phyloP scores from a whole-genome alignment of 2,888 invertebrate species.

The Drosophila barbarae region DNA sequence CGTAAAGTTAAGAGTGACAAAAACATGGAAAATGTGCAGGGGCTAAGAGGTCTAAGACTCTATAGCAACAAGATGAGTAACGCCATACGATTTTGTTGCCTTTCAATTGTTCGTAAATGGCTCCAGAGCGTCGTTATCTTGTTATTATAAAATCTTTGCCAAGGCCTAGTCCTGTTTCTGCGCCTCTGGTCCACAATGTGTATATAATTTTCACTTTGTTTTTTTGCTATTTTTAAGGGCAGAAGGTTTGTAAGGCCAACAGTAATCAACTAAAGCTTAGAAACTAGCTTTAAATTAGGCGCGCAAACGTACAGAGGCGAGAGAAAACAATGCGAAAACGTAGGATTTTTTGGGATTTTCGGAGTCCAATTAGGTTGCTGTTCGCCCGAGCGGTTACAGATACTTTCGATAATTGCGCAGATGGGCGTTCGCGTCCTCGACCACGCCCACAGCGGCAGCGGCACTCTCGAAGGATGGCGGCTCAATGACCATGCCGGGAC shows the following conservation, averaged over 20 bases:
- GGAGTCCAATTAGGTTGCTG: slow-evolving; percentile 2
- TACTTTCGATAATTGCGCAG: slow-evolving; percentile 79
- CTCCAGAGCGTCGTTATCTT: neutral
- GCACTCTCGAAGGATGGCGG: slow-evolving; percentile 80
- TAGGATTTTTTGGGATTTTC: neutral
- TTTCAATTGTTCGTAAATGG: neutral
- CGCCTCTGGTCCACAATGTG: slow-evolving; percentile 19
- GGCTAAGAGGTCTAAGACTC: neutral
- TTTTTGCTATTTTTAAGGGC: neutral
- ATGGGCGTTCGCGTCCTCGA: slow-evolving; percentile 76
- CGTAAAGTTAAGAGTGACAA: slow-evolving; percentile 52
- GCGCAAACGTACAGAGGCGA: slow-evolving; percentile 15
- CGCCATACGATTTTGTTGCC: neutral
- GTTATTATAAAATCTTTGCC: neutral
- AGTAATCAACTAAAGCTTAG: slow-evolving; percentile 63
- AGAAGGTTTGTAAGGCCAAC: slow-evolving; percentile 25
- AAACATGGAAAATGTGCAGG: slow-evolving; percentile 29
- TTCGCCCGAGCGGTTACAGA: slow-evolving; percentile 73
- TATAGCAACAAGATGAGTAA: neutral
- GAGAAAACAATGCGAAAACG: slow-evolving; percentile 32
- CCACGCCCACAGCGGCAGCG: slow-evolving; percentile 77
- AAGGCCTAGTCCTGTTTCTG: slow-evolving; percentile 16
- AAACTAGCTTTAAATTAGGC: slow-evolving; percentile 58
- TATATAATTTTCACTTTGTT: neutral
- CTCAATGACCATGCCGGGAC: slow-evolving; percentile 77